Evolutionary conservation across 2,888 invertebrate genomes (phyloP).

Genomic region (Tenthredo distinguenda): DNA sequence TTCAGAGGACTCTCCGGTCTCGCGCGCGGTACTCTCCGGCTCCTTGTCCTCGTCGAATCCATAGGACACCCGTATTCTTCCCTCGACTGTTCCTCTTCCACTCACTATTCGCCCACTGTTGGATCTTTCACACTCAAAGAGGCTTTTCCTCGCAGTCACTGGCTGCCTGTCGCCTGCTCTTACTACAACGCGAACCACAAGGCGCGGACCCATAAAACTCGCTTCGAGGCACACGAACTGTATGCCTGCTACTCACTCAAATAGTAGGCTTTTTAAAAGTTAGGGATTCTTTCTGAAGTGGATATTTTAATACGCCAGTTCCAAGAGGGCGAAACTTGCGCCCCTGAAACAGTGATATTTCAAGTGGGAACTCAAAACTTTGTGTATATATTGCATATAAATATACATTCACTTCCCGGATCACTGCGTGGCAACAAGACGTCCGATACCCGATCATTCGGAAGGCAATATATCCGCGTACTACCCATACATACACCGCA

Average conservation of each 20-base stretch:
- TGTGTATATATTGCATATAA: slow-evolving; percentile 5
- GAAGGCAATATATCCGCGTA: background rate
- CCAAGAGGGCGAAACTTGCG: slow-evolving; percentile 26
- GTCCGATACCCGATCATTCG: background rate
- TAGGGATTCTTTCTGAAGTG: slow-evolving; percentile 54
- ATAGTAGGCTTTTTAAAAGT: slow-evolving; percentile 56
- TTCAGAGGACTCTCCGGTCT: slow-evolving; percentile 63
- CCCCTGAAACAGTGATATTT: slow-evolving; percentile 36
- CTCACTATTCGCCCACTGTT: slow-evolving; percentile 49
- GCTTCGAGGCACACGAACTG: slow-evolving; percentile 50
- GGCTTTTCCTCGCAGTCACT: slow-evolving; percentile 66
- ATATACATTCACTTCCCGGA: background rate
- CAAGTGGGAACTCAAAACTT: slow-evolving; percentile 28
- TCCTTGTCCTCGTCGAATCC: slow-evolving; percentile 48
- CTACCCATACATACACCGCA: background rate
- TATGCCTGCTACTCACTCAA: slow-evolving; percentile 51
- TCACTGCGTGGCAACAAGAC: background rate
- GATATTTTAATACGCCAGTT: slow-evolving; percentile 50
- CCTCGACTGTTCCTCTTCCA: slow-evolving; percentile 41
- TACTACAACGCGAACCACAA: slow-evolving; percentile 47
- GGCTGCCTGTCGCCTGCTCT: slow-evolving; percentile 59
- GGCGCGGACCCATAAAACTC: slow-evolving; percentile 49
- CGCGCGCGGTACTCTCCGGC: slow-evolving; percentile 12
- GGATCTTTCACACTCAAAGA: slow-evolving; percentile 66
- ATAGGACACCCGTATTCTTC: slow-evolving; percentile 34